A percentile compares a stretch with the other conserved stretches of the same genome.
Conservation (phyloP, 1,140 invertebrate species). For the Myzus persicae region DNA sequence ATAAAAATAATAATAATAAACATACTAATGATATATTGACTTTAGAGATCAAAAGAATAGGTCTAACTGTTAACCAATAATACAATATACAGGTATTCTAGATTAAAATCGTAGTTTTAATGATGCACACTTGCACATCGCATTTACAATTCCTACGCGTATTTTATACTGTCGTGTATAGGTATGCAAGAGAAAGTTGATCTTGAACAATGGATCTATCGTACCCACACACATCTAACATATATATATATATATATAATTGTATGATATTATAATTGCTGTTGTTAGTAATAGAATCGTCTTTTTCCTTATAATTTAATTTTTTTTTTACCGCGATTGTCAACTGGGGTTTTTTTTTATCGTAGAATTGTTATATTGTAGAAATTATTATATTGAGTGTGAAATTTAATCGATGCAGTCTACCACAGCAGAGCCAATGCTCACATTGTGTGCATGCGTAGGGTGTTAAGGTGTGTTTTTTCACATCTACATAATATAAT, state of each 20-base stretch:
- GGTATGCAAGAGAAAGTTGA: constrained; percentile 45
- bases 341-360: neutral
- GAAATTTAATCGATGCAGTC: neutral
- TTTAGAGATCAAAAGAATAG: neutral
- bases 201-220: constrained; percentile 39
- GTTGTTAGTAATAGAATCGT: neutral
- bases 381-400: constrained; percentile 26
- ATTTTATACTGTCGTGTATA: neutral
- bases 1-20: neutral
- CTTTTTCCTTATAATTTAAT: neutral
- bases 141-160: constrained; percentile 49
- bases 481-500: neutral
- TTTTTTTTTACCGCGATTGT: neutral
- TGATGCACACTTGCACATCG: constrained; percentile 25
- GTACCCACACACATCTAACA: neutral
- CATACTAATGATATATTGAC: neutral
- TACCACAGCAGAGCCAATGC: neutral
- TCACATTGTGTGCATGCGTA: neutral
- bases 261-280: neutral
- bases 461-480: neutral
- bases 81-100: neutral
- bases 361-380: neutral
- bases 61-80: constrained; percentile 15
- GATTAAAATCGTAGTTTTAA: constrained; percentile 25
- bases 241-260: neutral